Base-by-base conservation (phyloP, 2,888 invertebrate species). In the Melinaea marsaeus region DNA sequence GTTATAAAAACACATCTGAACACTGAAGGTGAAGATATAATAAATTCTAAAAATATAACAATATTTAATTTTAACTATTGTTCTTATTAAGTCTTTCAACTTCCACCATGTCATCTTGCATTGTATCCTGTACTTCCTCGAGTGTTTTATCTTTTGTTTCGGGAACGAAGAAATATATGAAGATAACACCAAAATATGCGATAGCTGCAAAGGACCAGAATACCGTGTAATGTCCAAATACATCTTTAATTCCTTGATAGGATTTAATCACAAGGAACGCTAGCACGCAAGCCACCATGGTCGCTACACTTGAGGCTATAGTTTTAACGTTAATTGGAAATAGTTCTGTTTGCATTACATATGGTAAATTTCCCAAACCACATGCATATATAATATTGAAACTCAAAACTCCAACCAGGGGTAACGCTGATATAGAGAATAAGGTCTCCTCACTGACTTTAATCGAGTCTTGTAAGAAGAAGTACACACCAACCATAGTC, bases 241-340 rank as follows among this genome's bases (percentile, higher is more conserved):
- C 71, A 56, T 93, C 92, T 56, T 91, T 90, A 0, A 93, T 81
- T 45, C 91, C 88, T 70, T 93, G 92, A 69, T 93, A 93, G 64
- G 92, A 86, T 75, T 93, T 93, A 0, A 92, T 92, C 0, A 93
- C 92, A 4, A 88, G 66, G 69, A 94, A 93, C 46, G 92, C 92
- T 56, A 93, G 76, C 0, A 92, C 70, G 34, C 93, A 92, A 0
- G 92, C 91, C 68, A 92, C 79, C 73, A 93, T 88, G 0, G 92
- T 93, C 0, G 92, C 92, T 3, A 91, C 69, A 3, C 93, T 93
- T 0, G 93, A 92, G 0, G 93, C 93, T 0, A 89, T 84, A 0
- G 92, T 92, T 74, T 93, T 94, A 0, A 94, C 92, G 66, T 93
- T 93, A 0, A 92, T 92, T 0, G 94, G 92, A 71, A 94, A 94